phyloP scores from a whole-genome alignment of 1,140 invertebrate species.

The Rhizoglyphus robini region DNA sequence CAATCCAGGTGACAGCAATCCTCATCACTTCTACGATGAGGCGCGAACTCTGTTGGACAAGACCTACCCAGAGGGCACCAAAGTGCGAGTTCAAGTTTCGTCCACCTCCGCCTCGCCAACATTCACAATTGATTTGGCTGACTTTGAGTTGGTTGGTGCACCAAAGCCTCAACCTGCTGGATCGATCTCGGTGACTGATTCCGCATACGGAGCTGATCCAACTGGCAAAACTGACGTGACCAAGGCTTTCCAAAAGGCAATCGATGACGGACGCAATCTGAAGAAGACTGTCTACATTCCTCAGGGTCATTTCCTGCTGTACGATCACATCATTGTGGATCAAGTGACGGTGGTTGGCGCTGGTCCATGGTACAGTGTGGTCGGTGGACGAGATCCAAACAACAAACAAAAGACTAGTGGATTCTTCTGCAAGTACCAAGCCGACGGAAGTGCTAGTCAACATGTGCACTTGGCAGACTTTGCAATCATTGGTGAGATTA shows the following conservation, averaged over 20 bases:
- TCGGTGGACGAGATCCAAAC: conserved; percentile 2
- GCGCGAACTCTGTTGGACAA: background rate
- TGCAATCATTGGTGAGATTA: conserved; percentile 13
- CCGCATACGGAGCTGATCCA: background rate
- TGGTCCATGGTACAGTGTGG: background rate
- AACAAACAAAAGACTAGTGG: background rate
- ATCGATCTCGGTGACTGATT: background rate
- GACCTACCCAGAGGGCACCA: background rate
- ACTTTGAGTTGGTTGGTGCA: conserved; percentile 8
- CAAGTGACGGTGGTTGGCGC: background rate
- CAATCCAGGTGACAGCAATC: background rate
- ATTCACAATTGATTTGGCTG: conserved; percentile 15
- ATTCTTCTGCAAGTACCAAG: background rate
- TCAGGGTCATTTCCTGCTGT: background rate
- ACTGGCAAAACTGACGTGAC: background rate
- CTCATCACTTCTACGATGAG: background rate
- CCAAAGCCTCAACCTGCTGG: background rate
- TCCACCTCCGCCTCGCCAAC: background rate
- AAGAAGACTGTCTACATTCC: conserved; percentile 10
- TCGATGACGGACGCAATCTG: background rate
- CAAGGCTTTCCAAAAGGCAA: background rate
- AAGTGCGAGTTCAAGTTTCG: background rate
- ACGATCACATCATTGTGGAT: conserved; percentile 8
- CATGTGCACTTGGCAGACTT: background rate
- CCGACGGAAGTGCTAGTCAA: background rate